Evolutionary conservation across 2,113 vertebrate species (phyloP).

Genomic region (Aythya baeri): DNA sequence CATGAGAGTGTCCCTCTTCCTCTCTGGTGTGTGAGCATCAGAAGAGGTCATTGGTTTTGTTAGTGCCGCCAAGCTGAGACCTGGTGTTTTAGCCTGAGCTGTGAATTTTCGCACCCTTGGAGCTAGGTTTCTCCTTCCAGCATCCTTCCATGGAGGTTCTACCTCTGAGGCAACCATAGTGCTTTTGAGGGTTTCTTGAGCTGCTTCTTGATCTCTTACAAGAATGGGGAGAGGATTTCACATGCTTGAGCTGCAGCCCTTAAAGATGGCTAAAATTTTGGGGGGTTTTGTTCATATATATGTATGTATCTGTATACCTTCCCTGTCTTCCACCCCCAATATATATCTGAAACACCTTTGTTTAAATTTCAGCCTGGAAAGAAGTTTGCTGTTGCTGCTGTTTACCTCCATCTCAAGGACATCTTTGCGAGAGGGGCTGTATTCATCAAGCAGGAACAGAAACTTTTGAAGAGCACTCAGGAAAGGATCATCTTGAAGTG

Average conservation of each 20-base stretch:
- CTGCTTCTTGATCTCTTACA: not conserved
- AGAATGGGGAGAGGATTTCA: not conserved
- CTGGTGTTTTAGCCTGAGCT: not conserved
- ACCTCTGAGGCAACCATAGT: not conserved
- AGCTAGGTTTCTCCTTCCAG: not conserved
- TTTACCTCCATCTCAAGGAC: not conserved
- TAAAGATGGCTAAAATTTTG: not conserved
- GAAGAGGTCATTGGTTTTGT: not conserved
- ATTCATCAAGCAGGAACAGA: not conserved
- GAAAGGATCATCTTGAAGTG: not conserved
- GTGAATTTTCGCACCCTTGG: not conserved
- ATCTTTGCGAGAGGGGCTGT: not conserved
- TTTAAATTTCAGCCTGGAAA: not conserved
- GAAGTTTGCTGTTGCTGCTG: not conserved
- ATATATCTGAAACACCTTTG: not conserved
- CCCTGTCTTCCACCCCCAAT: not conserved
- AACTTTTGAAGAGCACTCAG: not conserved
- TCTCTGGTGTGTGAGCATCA: not conserved
- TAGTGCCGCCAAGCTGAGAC: not conserved
- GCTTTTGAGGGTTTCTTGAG: constrained; percentile 2
- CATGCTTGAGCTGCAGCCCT: not conserved
- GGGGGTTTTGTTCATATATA: too few species aligned
- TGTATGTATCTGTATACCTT: not conserved
- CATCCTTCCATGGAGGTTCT: not conserved
- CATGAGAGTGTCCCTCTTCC: accelerated